Conservation (phyloP, 2,113 vertebrate species). For the Drymodes brunneopygia region DNA sequence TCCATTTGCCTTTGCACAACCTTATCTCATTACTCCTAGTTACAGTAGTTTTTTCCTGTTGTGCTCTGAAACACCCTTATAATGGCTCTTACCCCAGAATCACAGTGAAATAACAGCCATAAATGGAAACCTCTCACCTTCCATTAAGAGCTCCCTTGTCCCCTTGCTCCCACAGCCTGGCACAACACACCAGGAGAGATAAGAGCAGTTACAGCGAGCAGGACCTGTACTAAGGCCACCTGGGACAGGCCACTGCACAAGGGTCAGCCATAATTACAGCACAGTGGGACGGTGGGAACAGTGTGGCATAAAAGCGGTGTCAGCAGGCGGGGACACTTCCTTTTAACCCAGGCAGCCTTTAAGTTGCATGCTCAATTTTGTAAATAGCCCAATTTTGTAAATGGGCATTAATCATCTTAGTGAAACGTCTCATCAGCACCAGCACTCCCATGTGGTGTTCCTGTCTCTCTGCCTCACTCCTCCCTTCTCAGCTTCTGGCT, state of each 20-base stretch:
- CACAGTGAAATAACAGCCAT: slow-evolving; percentile 19
- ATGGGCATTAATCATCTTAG: slow-evolving; percentile 43
- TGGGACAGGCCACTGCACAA: neutral
- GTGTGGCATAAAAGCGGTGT: neutral
- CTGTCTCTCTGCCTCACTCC: neutral
- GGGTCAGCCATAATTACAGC: neutral
- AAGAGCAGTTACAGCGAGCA: neutral
- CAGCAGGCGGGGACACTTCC: neutral
- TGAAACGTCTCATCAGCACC: neutral
- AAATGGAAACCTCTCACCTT: neutral
- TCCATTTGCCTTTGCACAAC: slow-evolving; percentile 44
- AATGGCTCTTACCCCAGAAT: slow-evolving; percentile 19
- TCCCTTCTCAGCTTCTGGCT: neutral
- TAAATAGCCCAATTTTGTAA: slow-evolving; percentile 44
- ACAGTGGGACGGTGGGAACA: neutral
- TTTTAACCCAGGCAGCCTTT: slow-evolving; percentile 14
- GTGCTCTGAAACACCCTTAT: slow-evolving; percentile 13
- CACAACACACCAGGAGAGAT: neutral
- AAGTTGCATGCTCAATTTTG: slow-evolving; percentile 45
- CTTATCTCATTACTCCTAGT: slow-evolving; percentile 43
- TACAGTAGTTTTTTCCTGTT: slow-evolving; percentile 11
- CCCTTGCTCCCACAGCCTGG: neutral
- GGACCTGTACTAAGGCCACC: slow-evolving; percentile 2
- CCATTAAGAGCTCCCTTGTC: neutral
- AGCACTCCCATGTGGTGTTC: rapidly evolving